Percentiles rank a stretch among this genome's conserved stretches.
phyloP scores from a whole-genome alignment of 1,140 invertebrate species.

The Druon quercuslanigerum region DNA sequence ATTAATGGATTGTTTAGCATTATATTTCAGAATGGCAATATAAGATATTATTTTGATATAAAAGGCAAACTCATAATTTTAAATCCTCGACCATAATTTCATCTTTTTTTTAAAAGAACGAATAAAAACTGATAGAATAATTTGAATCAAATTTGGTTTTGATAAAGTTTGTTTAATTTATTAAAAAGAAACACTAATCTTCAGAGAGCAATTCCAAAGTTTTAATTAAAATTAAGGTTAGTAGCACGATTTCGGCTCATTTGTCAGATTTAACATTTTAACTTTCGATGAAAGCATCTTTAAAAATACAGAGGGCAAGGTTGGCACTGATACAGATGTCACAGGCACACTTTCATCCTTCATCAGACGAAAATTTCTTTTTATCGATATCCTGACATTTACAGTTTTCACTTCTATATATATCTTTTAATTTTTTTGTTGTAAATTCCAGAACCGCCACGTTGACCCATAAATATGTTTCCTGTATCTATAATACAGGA shows the following conservation, averaged over 20 bases:
- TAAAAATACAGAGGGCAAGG: constrained; percentile 14
- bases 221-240: constrained; percentile 16
- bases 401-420: not conserved
- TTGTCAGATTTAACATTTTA: constrained; percentile 13
- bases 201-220: not conserved
- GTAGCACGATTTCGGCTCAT: constrained; percentile 10
- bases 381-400: not conserved
- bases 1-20: too few relatives aligned
- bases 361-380: constrained; percentile 5
- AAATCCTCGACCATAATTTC: too few relatives aligned
- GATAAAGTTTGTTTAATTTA: too few relatives aligned
- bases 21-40: too few relatives aligned
- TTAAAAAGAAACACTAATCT: not conserved
- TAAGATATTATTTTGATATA: too few relatives aligned
- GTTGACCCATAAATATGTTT: too few relatives aligned
- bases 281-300: constrained; percentile 14
- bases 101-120: too few relatives aligned
- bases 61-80: too few relatives aligned
- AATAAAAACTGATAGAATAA: too few relatives aligned
- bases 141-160: too few relatives aligned
- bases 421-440: not conserved
- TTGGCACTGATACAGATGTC: constrained; percentile 3
- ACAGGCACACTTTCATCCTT: constrained; percentile 25
- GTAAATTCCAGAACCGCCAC: too few relatives aligned
- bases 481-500: too few relatives aligned